Evolutionary conservation across 1,140 invertebrate species (phyloP).

Genomic region (Bombus sibiricus): DNA sequence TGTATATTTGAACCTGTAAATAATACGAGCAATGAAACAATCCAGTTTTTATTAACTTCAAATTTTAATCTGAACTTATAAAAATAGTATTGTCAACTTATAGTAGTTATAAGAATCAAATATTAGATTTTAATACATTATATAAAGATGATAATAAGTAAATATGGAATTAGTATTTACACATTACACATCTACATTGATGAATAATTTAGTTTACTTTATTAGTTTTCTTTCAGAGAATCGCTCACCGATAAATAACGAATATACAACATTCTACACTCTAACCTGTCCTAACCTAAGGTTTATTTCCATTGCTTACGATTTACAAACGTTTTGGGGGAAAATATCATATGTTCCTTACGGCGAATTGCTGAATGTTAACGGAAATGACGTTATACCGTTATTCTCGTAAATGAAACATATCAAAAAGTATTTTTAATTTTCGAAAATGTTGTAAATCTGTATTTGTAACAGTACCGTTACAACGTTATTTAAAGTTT

Average conservation of each 20-base stretch:
- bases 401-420: neutral
- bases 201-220: too few species aligned
- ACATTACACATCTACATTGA: neutral
- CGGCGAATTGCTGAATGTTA: neutral
- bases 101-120: neutral
- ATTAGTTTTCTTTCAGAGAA: too few species aligned
- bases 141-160: neutral
- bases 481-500: neutral
- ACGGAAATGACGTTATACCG: neutral
- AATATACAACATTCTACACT: neutral
- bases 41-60: neutral
- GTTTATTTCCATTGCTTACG: neutral
- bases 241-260: too few species aligned
- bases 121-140: neutral
- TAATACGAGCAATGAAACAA: neutral
- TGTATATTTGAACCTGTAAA: neutral
- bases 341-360: neutral
- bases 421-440: neutral
- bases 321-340: neutral
- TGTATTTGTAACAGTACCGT: neutral
- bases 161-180: neutral
- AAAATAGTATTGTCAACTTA: neutral
- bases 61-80: neutral
- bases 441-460: neutral
- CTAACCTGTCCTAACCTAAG: neutral